These are phyloP conservation scores for Danio rerio DNA, from an alignment of 2,113 vertebrate species.

Conservation along the genomic window GRCz12tu NC_133179.1:13037501-13038000, in stretches of 20 bases:
- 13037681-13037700: constrained; percentile 49
- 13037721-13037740: constrained; percentile 56
- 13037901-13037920: constrained; percentile 53
- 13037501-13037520: constrained; percentile 23
- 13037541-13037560: constrained; percentile 34
- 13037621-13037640: constrained; percentile 52
- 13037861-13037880: constrained; percentile 35
- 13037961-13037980: not conserved
- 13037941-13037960: not conserved
- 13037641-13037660: constrained; percentile 42
- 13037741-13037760: constrained; percentile 51
- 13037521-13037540: constrained; percentile 8
- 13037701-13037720: constrained; percentile 61
- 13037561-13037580: constrained; percentile 40
- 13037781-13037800: constrained; percentile 53
- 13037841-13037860: constrained; percentile 49
- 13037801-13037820: constrained; percentile 47
- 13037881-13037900: constrained; percentile 27
- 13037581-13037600: constrained; percentile 35
- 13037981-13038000: not conserved
- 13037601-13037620: constrained; percentile 13
- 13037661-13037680: constrained; percentile 23
- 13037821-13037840: constrained; percentile 50
- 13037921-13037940: not conserved
- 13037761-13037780: constrained; percentile 53